Conservation (phyloP, 2,797 vertebrate genomes). For the Valencia hispanica region DNA sequence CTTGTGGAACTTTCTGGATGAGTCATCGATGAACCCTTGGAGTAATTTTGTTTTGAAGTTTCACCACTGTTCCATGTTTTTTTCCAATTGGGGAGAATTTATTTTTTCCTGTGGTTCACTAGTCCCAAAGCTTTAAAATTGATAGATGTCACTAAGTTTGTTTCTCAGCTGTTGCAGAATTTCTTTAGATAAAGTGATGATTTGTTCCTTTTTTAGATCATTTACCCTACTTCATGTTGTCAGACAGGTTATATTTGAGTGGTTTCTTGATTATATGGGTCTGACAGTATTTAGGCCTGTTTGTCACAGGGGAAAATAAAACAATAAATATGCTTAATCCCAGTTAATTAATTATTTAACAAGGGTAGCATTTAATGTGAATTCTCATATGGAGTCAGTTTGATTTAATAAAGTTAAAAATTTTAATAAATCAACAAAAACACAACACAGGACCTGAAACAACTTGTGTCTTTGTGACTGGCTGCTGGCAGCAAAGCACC, state of each 20-base stretch:
- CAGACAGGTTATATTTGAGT: neutral
- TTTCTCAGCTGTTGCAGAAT: neutral
- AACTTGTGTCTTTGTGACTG: too few species aligned
- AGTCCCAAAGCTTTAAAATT: neutral
- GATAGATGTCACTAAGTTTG: neutral
- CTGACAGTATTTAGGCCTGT: too few species aligned
- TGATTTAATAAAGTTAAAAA: neutral
- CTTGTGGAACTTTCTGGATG: neutral
- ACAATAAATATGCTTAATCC: neutral
- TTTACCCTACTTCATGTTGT: too few species aligned
- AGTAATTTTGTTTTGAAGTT: neutral
- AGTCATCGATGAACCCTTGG: neutral
- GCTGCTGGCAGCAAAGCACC: neutral
- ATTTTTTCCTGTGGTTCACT: too few species aligned
- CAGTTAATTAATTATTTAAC: neutral
- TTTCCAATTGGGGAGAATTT: neutral
- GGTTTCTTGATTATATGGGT: too few species aligned
- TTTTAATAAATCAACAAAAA: neutral
- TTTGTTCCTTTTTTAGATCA: too few species aligned
- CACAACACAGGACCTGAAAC: neutral
- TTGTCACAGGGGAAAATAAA: too few species aligned
- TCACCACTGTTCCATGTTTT: neutral
- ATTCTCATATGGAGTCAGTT: neutral
- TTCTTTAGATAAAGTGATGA: neutral
- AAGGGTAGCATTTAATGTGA: neutral